Percentiles rank a stretch among this genome's conserved stretches.
These are phyloP conservation scores for Macaca mulatta DNA, from an alignment of 2,113 vertebrate genomes.

Conservation along the genomic window DNA sequence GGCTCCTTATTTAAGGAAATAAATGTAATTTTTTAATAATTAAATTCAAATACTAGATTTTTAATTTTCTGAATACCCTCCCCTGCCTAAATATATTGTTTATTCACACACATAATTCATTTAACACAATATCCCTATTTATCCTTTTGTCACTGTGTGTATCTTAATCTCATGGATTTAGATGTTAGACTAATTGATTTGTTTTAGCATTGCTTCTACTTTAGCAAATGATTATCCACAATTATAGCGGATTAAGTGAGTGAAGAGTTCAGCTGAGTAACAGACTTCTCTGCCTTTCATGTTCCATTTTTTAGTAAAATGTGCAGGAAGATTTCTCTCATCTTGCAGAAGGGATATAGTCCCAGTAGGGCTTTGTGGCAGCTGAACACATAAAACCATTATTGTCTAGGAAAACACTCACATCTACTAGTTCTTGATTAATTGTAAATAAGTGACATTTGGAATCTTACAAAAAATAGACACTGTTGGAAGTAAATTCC, in stretches of 20 bases:
- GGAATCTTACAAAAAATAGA: neutral
- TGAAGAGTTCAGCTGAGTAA: neutral
- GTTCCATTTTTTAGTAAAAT: neutral
- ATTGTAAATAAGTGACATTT: neutral
- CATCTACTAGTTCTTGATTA: neutral
- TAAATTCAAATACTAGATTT: neutral
- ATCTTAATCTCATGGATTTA: slow-evolving; percentile 54
- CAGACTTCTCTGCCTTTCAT: neutral
- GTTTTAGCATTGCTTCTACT: slow-evolving; percentile 27
- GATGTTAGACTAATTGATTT: slow-evolving; percentile 54
- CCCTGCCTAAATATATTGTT: neutral
- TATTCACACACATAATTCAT: neutral
- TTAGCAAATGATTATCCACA: slow-evolving; percentile 42
- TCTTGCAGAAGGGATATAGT: neutral
- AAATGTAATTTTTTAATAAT: neutral
- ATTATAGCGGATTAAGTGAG: slow-evolving; percentile 43
- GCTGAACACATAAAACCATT: slow-evolving; percentile 14
- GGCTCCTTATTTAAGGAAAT: neutral
- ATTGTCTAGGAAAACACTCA: neutral
- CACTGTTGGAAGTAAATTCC: neutral
- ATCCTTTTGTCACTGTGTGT: neutral
- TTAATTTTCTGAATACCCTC: neutral
- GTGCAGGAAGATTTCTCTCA: neutral
- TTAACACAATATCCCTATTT: slow-evolving; percentile 21
- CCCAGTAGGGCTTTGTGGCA: neutral